Evolutionary conservation across 1,140 invertebrate species (phyloP), one percentile per base, ranked within the genome.

Genomic region (Argopecten irradians): DNA sequence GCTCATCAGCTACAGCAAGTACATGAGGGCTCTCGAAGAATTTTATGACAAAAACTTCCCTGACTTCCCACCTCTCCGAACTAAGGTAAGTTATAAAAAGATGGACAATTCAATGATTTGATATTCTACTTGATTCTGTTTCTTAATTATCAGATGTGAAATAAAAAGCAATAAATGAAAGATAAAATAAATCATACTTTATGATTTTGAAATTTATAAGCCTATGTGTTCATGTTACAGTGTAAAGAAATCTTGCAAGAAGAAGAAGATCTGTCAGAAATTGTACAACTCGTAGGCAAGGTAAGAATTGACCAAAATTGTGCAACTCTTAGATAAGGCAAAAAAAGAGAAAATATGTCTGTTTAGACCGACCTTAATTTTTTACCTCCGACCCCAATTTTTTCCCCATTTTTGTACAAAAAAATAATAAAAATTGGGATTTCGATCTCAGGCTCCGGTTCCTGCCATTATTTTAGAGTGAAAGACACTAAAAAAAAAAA

Each of bases 1-100:
- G 99, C 97, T 99, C 87, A 99, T 99, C 95, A 99, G 98, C 0
- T 99, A 99, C 97, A 98, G 98, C 96, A 99, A 99, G 96, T 99
- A 99, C 96, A 98, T 98, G 96, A 97, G 99, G 92, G 98, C 99
- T 87, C 96, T 99, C 91, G 99, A 99, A 95, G 99, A 99, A 94
- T 99, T 99, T 96, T 99, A 99, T 96, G 99, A 99, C 93, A 99
- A 99, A 96, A 98, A 99, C 96, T 99, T 98, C 96, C 96, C 97
- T n/a, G 99, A 99, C 94, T 99, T 99, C 96, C 98, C 99, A n/a
- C 97, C 99, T 34, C 94, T 97, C 11, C 94, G 97, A 93, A 97
- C 96, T 22, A 97, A 97, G 94, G 95, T 95, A 89, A 46, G 86
- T 34, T 55, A 3, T 11, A 43, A 28, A 13, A 46, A n/a, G 28